Evolutionary conservation across 2,113 vertebrate species (phyloP).

Genomic region (Passer domesticus): DNA sequence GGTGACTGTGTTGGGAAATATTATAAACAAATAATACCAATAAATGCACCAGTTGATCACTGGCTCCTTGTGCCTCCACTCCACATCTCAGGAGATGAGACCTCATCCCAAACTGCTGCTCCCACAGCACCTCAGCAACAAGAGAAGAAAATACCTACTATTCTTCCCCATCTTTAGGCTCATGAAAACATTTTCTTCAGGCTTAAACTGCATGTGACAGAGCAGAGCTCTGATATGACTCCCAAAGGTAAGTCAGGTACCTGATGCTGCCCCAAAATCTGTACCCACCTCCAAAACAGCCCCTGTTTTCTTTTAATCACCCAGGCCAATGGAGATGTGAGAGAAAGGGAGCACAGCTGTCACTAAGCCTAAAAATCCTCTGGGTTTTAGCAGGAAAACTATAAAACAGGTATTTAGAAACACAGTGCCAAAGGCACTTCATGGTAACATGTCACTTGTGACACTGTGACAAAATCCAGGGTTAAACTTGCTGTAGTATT

Average conservation of each 20-base stretch:
- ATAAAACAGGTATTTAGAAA: neutral
- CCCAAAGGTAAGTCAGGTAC: neutral
- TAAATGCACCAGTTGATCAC: too few relatives aligned
- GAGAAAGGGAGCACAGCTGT: neutral
- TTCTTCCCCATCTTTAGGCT: neutral
- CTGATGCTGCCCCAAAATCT: neutral
- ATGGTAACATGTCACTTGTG: neutral
- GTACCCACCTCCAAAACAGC: neutral
- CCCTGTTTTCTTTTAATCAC: neutral
- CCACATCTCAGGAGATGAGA: neutral
- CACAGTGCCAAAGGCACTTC: neutral
- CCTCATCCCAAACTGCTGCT: neutral
- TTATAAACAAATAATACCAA: neutral
- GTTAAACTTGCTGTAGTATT: neutral
- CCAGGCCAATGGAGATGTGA: neutral
- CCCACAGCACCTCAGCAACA: neutral
- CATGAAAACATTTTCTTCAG: neutral
- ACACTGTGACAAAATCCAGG: fast-evolving
- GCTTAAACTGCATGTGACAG: neutral
- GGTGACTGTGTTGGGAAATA: neutral
- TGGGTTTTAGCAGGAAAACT: neutral
- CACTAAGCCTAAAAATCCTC: neutral
- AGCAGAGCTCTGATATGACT: neutral
- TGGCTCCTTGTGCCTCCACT: neutral
- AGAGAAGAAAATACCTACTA: neutral